A percentile compares a stretch with the other conserved stretches of the same genome.
Evolutionary conservation across 2,888 invertebrate species (phyloP).

Genomic region (Trichopoda pennipes): DNA sequence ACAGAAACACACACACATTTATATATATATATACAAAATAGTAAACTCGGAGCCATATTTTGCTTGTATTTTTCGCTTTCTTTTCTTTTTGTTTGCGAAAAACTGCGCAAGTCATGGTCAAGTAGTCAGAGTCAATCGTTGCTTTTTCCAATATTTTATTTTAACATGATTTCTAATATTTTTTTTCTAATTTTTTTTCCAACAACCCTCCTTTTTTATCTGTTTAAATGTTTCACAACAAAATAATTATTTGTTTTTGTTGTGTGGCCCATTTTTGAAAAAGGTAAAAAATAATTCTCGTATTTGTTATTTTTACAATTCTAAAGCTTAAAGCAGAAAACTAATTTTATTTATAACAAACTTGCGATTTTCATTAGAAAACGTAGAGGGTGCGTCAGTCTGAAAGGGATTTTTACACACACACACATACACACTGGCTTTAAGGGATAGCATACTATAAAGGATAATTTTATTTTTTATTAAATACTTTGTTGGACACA

Average conservation of each 20-base stretch:
- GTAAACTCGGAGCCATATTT: slow-evolving; percentile 16
- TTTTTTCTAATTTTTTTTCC: slow-evolving; percentile 22
- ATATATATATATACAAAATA: slow-evolving; percentile 53
- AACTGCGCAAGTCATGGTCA: slow-evolving; percentile 80
- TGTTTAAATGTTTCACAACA: slow-evolving; percentile 48
- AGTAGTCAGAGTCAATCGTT: slow-evolving; percentile 65
- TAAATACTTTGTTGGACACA: slow-evolving; percentile 64
- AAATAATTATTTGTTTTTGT: slow-evolving; percentile 27
- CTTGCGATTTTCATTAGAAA: slow-evolving; percentile 54
- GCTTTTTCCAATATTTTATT: slow-evolving; percentile 41
- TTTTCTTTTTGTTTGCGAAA: slow-evolving; percentile 55
- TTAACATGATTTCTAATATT: slow-evolving; percentile 34
- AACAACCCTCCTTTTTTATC: slow-evolving; percentile 64
- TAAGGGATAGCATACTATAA: slow-evolving; percentile 30
- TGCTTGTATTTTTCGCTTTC: no score
- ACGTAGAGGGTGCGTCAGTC: slow-evolving; percentile 60
- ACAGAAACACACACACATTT: slow-evolving; percentile 7
- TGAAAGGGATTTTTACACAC: not conserved
- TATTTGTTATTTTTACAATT: not conserved
- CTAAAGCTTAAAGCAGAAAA: slow-evolving; percentile 23
- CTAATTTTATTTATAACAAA: slow-evolving; percentile 34
- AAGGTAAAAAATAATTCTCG: slow-evolving; percentile 1
- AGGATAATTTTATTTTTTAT: slow-evolving; percentile 63
- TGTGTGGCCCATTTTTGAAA: slow-evolving; percentile 62
- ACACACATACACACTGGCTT: slow-evolving; percentile 10